Base-by-base conservation (phyloP, 2,888 invertebrate genomes). In the Drosophila borborema region DNA sequence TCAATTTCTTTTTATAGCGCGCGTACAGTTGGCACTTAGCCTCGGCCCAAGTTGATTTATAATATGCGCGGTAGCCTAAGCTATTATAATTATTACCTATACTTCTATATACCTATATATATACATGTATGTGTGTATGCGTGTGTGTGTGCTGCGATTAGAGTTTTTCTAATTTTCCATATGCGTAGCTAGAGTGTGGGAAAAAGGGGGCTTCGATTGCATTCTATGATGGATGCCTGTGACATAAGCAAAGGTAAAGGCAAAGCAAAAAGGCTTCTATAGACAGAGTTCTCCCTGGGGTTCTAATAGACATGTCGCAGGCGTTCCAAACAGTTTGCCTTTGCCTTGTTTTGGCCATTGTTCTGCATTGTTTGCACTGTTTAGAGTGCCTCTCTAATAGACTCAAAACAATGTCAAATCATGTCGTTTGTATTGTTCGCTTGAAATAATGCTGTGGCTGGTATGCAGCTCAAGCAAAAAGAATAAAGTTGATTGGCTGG, bases 231-330 rank as follows among this genome's bases (percentile, higher is more conserved):
- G 72, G 84, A 81, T 81, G 80, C 34, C 51, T 14, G 74, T 28
- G 28, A 28, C 28, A 28, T 6, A 28, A 6, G 28, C 28, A 28
- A 28, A 28, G 6, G 28, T 6, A 28, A 28, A 28, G 28, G 28
- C 28, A 28, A 6, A 6, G 70, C 64, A 23, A 23, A 63, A 53
- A 36, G 49, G 54, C 49, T 58, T 28, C 46, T 36, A 10, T 31
- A 55, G 64, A 18, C 48, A 40, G 41, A 38, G 43, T 59, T 60
- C 63, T 74, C 86, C 83, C 83, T 28, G 79, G 86, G 81, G 89
- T 81, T 66, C 86, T 86, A 90, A 89, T 86, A 89, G 81, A 86
- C 79, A 84, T 86, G 89, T 40, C 56, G 61, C 45, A 71, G 71
- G 68, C 45, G 62, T 49, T 28, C 54, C 38, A 58, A 43, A 14